These are phyloP conservation scores for Heterotis niloticus DNA, from an alignment of 2,113 vertebrate genomes.

Conservation along the genomic window DNA sequence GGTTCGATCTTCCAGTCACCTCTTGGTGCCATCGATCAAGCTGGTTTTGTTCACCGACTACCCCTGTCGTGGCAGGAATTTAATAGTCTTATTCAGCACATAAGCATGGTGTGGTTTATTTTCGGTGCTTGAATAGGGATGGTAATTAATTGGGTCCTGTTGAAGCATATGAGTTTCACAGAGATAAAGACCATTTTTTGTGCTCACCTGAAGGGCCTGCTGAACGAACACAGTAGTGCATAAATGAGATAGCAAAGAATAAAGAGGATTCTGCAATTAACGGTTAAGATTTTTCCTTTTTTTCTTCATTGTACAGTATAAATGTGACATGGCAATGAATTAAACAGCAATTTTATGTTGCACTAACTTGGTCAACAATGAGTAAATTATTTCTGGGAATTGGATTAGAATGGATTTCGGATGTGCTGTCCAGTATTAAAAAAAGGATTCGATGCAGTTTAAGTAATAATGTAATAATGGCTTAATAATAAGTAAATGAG, in stretches of 20 bases:
- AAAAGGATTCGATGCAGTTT: too few relatives aligned
- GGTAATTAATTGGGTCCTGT: neutral
- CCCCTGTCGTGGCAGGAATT: constrained; percentile 18
- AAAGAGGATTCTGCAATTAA: constrained; percentile 28
- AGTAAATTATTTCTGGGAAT: too few relatives aligned
- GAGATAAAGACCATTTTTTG: neutral
- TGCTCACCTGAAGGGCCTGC: neutral
- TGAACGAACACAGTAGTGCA: neutral
- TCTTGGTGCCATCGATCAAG: constrained; percentile 42
- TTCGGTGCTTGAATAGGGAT: neutral
- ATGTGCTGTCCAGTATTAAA: too few relatives aligned
- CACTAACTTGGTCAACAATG: neutral
- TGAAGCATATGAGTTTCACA: neutral
- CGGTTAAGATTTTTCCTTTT: too few relatives aligned
- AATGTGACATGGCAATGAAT: constrained; percentile 58
- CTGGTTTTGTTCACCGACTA: constrained; percentile 57
- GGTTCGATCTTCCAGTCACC: constrained; percentile 33
- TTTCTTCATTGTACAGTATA: constrained; percentile 40
- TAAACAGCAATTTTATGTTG: constrained; percentile 54
- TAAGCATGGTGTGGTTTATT: constrained; percentile 8
- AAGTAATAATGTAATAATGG: too few relatives aligned
- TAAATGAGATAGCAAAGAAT: neutral
- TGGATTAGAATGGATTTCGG: too few relatives aligned
- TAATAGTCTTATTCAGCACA: neutral
- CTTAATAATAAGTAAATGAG: neutral